phyloP scores from a whole-genome alignment of 2,888 invertebrate species.

The Drosophila mercatorum region DNA sequence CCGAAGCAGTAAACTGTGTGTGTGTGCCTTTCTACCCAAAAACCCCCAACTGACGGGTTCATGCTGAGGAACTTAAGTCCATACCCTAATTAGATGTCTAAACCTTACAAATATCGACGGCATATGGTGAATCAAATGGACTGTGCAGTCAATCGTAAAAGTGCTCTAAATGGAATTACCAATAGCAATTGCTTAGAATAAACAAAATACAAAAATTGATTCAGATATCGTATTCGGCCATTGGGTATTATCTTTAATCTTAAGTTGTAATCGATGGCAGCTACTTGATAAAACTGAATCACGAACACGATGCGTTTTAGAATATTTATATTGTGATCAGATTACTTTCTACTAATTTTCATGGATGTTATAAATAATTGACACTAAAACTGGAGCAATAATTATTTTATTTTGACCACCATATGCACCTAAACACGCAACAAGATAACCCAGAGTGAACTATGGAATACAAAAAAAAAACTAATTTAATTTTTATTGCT shows the following conservation, averaged over 20 bases:
- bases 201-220: background rate
- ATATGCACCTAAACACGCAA: too few relatives aligned
- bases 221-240: too few relatives aligned
- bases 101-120: conserved; percentile 24
- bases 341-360: too few relatives aligned
- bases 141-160: conserved; percentile 6
- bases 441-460: too few relatives aligned
- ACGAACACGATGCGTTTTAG: too few relatives aligned
- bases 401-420: too few relatives aligned
- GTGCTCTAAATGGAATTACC: conserved; percentile 9
- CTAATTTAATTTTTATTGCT: background rate
- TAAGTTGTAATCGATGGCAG: background rate
- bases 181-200: background rate
- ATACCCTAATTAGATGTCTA: conserved; percentile 53
- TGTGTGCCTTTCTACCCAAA: conserved; percentile 1
- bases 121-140: conserved; percentile 3
- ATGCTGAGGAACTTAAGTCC: conserved; percentile 40
- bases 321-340: too few relatives aligned
- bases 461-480: background rate
- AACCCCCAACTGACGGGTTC: conserved; percentile 36
- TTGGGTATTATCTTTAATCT: background rate
- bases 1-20: conserved; percentile 47
- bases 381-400: too few relatives aligned
- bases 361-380: too few relatives aligned
- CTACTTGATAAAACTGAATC: too few relatives aligned